Evolutionary conservation across 2,113 vertebrate genomes (phyloP), one percentile per base, ranked within the genome.

Genomic region (Neodontobutis hainanensis): DNA sequence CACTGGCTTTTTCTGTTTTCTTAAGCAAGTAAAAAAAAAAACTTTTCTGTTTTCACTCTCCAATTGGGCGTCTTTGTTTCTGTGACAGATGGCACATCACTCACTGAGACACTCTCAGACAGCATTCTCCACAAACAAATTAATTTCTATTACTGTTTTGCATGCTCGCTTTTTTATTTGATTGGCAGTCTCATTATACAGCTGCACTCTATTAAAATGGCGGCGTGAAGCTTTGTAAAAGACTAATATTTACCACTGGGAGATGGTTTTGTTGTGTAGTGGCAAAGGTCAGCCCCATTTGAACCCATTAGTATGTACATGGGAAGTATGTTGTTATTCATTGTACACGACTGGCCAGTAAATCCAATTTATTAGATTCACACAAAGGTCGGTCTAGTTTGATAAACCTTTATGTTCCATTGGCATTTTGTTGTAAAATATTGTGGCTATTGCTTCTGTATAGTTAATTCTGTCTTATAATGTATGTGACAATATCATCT

Each of bases 21-120:
- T 76, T 82, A 75, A 81, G 49, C 10, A 14, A 73, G 57, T 73
- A 63, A 75, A 74, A 34, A 53, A 53, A 36, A 53, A 76, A 60
- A 47, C 43, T 78, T 81, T 75, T 75, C 67, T 81, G 68, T 85
- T 85, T 83, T 81, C 68, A 57, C 76, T 65, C 65, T 85, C 75
- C 71, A 81, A 78, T 77, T 72, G 61, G 8, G 58, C 53, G 61
- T 80, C 73, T 88, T 81, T 82, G 78, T 87, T 77, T 80, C 77
- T 43, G 76, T 81, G 87, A 85, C 87, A 89, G 83, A 87, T 85
- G 83, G 83, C 78, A 83, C 83, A 83, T 89, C 80, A 78, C 66
- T 87, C 84, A 82, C 62, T 73, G 65, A 80, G 75, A 82, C 67
- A 11, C 75, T 77, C 61, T 80, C 83, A 81, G 77, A 81, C 82